phyloP scores from a whole-genome alignment of 2,113 vertebrate genomes.

The Ophiodon elongatus region DNA sequence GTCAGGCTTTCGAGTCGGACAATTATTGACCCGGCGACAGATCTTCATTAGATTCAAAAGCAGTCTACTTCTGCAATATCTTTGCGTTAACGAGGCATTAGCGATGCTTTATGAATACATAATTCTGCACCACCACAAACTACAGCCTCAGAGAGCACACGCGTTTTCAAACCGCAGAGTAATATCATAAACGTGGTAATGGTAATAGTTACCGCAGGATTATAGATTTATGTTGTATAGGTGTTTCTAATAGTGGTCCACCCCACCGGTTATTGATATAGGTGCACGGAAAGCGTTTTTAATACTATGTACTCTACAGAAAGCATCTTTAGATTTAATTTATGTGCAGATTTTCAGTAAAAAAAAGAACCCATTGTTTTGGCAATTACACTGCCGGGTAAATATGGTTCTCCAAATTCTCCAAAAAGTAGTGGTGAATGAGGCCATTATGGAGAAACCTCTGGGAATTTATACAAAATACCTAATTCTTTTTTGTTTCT shows the following conservation, averaged over 20 bases:
- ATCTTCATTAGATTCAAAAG: constrained; percentile 1
- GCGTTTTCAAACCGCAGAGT: not conserved
- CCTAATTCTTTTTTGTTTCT: not conserved
- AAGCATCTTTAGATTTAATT: not conserved
- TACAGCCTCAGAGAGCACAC: not conserved
- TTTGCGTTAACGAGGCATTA: not conserved
- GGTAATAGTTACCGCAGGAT: not conserved
- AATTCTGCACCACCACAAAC: not conserved
- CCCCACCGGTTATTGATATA: not conserved
- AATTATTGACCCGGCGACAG: not conserved
- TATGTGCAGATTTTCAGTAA: not conserved
- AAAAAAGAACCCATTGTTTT: not conserved
- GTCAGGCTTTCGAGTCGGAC: not conserved
- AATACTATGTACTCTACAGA: not conserved
- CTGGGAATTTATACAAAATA: constrained; percentile 30
- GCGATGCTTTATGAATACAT: not conserved
- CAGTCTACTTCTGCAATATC: not conserved
- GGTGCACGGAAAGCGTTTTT: not conserved
- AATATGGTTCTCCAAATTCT: constrained; percentile 7
- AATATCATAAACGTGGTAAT: not conserved
- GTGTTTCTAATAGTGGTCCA: not conserved
- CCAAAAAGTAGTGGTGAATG: not conserved
- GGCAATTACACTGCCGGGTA: not conserved
- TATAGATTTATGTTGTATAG: not conserved
- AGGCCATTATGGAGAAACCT: not conserved